A percentile compares a stretch with the other conserved stretches of the same genome.
These are phyloP conservation scores for Syrista parreyssii DNA, from an alignment of 2,888 invertebrate species.

Conservation along the genomic window DNA sequence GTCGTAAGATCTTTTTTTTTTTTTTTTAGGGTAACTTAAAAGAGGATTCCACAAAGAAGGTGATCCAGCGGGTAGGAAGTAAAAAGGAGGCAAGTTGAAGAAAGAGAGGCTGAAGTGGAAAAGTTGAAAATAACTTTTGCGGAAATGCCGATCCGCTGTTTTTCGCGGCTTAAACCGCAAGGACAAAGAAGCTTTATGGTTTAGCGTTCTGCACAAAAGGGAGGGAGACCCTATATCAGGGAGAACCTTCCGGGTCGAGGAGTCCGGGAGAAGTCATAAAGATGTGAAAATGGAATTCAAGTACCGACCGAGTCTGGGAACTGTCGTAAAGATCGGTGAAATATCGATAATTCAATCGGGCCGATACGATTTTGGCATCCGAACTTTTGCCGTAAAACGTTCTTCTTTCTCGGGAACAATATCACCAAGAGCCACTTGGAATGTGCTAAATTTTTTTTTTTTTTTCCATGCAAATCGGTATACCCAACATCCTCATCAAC, in stretches of 20 bases:
- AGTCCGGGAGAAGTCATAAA: background rate
- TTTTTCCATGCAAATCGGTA: background rate
- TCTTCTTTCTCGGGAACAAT: background rate
- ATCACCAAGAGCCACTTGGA: background rate
- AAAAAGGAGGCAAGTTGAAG: background rate
- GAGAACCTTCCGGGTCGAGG: background rate
- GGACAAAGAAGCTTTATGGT: background rate
- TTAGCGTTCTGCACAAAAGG: background rate
- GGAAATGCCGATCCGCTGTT: background rate
- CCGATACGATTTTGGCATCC: background rate
- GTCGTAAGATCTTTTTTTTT: background rate
- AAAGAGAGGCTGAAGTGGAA: background rate
- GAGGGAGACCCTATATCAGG: background rate
- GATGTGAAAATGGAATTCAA: background rate
- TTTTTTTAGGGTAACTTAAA: background rate
- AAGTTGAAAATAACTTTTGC: background rate
- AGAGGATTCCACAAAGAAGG: background rate
- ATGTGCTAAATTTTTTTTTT: background rate
- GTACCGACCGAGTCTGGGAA: background rate
- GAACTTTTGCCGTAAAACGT: background rate
- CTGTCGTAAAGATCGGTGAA: background rate
- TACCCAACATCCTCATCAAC: background rate
- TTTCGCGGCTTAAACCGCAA: background rate
- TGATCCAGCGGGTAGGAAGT: background rate
- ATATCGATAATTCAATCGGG: background rate